Evolutionary conservation across 2,113 vertebrate species (phyloP).

Genomic region (Ictalurus punctatus): DNA sequence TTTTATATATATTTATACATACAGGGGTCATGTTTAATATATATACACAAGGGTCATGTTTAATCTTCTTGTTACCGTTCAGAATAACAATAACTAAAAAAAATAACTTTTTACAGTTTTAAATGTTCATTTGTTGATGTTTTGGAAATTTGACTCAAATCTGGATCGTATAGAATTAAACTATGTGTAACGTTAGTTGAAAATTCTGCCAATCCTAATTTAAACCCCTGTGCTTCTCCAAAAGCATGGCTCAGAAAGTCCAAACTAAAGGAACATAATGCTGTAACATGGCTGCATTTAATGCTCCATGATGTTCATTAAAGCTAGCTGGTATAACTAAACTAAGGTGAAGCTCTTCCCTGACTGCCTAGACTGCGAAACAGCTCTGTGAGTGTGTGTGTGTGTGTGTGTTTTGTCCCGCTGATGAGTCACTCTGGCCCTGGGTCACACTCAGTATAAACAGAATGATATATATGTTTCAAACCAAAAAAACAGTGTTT

Average conservation of each 20-base stretch:
- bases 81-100: background rate
- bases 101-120: background rate
- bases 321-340: background rate
- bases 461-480: conserved; percentile 56
- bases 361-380: conserved; percentile 23
- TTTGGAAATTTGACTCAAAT: background rate
- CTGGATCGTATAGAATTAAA: too few species aligned
- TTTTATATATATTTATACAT: too few species aligned
- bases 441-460: conserved; percentile 58
- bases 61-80: too few species aligned
- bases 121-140: background rate
- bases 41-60: too few species aligned
- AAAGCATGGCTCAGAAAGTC: background rate
- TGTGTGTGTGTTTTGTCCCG: background rate
- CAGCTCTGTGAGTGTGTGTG: background rate
- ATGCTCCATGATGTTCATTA: background rate
- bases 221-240: too few species aligned
- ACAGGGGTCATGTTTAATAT: too few species aligned
- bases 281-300: background rate
- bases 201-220: too few species aligned
- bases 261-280: background rate
- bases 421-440: conserved; percentile 63
- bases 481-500: conserved; percentile 37
- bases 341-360: background rate
- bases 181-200: background rate